Evolutionary conservation across 2,888 invertebrate genomes (phyloP).

Genomic region (Apotomis turbidana): DNA sequence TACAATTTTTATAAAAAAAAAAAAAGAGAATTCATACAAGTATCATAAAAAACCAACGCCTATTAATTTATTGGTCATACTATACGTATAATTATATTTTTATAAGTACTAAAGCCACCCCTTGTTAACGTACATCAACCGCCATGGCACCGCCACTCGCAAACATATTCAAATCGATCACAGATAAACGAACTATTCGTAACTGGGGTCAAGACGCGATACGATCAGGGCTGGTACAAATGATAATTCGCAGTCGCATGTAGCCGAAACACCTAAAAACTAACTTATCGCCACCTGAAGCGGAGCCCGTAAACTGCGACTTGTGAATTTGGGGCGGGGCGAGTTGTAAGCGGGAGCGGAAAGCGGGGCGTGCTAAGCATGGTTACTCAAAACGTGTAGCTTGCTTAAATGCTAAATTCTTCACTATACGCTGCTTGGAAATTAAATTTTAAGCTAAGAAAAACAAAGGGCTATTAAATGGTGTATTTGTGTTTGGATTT

Average conservation of each 20-base stretch:
- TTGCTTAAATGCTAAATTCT: too few species aligned
- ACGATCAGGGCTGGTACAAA: constrained; percentile 39
- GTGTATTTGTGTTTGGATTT: too few species aligned
- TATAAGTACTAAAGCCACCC: constrained; percentile 13
- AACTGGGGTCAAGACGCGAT: constrained; percentile 40
- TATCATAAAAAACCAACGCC: too few species aligned
- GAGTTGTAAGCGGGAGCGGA: constrained; percentile 48
- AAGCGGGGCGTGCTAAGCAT: not conserved
- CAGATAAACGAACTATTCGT: constrained; percentile 34
- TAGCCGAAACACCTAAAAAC: constrained; percentile 64
- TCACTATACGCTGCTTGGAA: too few species aligned
- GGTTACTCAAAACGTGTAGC: too few species aligned
- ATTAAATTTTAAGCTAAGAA: too few species aligned
- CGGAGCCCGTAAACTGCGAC: constrained; percentile 72
- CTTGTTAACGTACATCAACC: not conserved
- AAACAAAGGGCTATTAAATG: too few species aligned
- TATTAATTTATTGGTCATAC: too few species aligned
- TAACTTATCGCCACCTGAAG: constrained; percentile 74
- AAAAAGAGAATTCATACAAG: too few species aligned
- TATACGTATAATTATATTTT: not conserved
- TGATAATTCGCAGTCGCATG: constrained; percentile 42
- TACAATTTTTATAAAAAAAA: too few species aligned
- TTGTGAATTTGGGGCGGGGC: constrained; percentile 64
- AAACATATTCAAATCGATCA: constrained; percentile 32
- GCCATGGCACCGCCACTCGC: constrained; percentile 19